Conservation (phyloP, 2,113 vertebrate species). For the Rhinopithecus roxellana region DNA sequence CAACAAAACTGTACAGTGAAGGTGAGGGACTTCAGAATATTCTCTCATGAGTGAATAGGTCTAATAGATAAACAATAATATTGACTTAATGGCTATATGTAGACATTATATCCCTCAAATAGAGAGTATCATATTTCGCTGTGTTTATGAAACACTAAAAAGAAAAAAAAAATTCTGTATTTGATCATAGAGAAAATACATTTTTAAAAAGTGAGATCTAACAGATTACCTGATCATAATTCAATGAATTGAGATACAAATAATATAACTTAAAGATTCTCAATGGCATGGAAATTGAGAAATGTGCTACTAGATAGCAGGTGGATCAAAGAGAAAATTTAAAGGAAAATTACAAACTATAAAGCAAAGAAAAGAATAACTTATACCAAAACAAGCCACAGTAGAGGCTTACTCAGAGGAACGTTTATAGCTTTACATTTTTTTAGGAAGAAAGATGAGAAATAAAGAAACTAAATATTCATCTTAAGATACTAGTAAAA, state of each 20-base stretch:
- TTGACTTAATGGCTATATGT: neutral
- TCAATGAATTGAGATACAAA: neutral
- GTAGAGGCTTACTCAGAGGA: neutral
- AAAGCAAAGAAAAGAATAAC: neutral
- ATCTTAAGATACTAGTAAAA: neutral
- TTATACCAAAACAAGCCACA: neutral
- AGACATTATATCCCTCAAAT: neutral
- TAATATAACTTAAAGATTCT: neutral
- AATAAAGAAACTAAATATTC: neutral
- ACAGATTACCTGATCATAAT: neutral
- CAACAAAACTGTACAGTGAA: neutral
- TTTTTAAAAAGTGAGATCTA: neutral
- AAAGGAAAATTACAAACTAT: neutral
- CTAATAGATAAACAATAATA: neutral
- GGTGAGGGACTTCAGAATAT: neutral
- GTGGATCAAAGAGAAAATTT: neutral
- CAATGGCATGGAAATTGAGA: neutral
- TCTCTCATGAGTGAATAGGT: neutral
- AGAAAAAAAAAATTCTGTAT: neutral
- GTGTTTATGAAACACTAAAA: neutral
- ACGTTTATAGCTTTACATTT: neutral
- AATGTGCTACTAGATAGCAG: neutral
- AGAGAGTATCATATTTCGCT: neutral
- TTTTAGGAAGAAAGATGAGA: neutral
- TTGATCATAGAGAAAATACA: neutral